Percentiles rank a stretch among this genome's conserved stretches.
These are phyloP conservation scores for Drosophila paracracens DNA, from an alignment of 2,888 invertebrate genomes.

Conservation along the genomic window DNA sequence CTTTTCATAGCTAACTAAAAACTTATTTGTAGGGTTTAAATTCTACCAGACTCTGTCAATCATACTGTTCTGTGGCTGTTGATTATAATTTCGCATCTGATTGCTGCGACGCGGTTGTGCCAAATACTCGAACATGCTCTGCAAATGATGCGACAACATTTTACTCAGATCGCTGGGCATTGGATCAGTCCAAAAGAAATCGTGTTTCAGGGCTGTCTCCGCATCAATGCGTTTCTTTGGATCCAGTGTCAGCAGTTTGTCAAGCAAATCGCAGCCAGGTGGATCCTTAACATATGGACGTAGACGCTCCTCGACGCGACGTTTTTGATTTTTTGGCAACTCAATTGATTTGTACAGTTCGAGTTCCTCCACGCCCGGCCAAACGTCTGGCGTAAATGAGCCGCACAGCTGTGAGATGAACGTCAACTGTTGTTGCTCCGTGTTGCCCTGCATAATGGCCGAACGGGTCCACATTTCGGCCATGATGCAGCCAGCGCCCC, in stretches of 20 bases:
- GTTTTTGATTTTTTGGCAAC: conserved; percentile 93
- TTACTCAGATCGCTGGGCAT: conserved; percentile 96
- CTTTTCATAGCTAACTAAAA: conserved; percentile 17
- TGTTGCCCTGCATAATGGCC: conserved; percentile 98
- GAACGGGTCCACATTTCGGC: conserved; percentile 99
- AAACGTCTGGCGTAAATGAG: conserved; percentile 95
- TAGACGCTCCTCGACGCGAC: conserved; percentile 93
- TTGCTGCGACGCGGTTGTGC: conserved; percentile 90
- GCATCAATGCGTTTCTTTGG: conserved; percentile 95
- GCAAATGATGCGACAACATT: conserved; percentile 96
- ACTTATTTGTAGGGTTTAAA: background rate
- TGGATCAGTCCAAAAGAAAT: conserved; percentile 99
- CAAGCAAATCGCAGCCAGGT: conserved; percentile 96
- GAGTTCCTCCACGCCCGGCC: conserved; percentile 96
- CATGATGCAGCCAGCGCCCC: conserved; percentile 99
- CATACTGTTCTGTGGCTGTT: conserved; percentile 91
- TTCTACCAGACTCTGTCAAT: conserved; percentile 93
- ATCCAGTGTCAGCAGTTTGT: conserved; percentile 95
- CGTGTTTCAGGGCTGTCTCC: conserved; percentile 97
- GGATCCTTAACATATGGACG: conserved; percentile 96
- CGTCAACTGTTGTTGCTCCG: conserved; percentile 97
- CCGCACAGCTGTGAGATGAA: conserved; percentile 98
- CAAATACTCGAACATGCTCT: conserved; percentile 97
- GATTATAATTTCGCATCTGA: conserved; percentile 90
- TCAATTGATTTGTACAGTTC: conserved; percentile 96